Conservation (phyloP, 2,888 invertebrate genomes). For the Ashinkailepas kermadecensis region DNA sequence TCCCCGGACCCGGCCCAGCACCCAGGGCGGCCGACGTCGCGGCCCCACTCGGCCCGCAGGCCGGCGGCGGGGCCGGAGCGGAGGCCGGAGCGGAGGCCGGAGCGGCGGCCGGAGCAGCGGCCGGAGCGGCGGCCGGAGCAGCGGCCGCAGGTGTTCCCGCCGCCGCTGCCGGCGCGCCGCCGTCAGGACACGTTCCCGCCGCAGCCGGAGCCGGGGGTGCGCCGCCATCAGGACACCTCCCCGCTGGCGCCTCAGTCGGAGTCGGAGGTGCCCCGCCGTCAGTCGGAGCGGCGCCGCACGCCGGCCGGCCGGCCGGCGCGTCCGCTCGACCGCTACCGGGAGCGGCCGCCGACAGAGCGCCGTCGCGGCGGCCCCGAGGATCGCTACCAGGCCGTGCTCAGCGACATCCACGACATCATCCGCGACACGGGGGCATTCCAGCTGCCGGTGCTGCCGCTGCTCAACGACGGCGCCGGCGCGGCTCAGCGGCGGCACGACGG, state of each 20-base stretch:
- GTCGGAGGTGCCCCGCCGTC: background rate
- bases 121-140: background rate
- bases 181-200: background rate
- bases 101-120: background rate
- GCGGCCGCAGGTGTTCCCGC: background rate
- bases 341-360: background rate
- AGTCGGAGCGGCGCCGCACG: background rate
- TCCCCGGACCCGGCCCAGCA: background rate
- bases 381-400: conserved; percentile 5
- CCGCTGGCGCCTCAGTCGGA: background rate
- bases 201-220: background rate
- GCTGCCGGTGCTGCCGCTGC: conserved; percentile 16
- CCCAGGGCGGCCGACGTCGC: background rate
- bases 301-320: background rate
- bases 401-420: conserved; percentile 2
- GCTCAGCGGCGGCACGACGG: background rate
- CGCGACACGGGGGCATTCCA: background rate
- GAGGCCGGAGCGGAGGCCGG: too few species aligned
- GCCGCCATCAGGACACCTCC: background rate
- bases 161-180: background rate
- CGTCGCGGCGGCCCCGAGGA: background rate
- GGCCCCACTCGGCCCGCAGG: background rate
- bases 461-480: background rate
- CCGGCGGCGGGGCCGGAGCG: background rate
- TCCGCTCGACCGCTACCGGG: background rate